Base-by-base conservation (phyloP, 2,797 vertebrate species). In the Sebastolobus altivelis region DNA sequence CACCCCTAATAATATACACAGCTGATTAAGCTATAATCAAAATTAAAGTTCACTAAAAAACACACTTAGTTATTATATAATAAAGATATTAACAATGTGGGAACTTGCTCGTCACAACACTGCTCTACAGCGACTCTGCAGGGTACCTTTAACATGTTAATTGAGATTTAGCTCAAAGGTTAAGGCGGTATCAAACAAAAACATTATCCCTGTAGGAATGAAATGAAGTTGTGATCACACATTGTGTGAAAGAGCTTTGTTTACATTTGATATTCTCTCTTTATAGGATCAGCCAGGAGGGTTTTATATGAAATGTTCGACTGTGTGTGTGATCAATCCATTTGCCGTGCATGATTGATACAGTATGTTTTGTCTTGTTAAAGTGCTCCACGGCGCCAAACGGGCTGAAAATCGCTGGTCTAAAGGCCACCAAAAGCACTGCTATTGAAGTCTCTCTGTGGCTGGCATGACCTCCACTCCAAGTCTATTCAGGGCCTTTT, bases 401-500 rank as follows among this genome's bases (percentile, higher is more conserved):
- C 83, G 43, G 71, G 82, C 88, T 83, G 75, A 71, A 86, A 84
- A 86, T 88, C 55, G 68, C 63, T 65, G 76, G 77, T 84, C 84
- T 84, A 73, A 81, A 84, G 82, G 89, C 91, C 84, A 88, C 76
- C 80, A 86, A 83, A 88, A 76, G 77, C 86, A 70, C 33, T 70
- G 77, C 83, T 68, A 72, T 79, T 89, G 85, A 93, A 84, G 85
- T 84, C 72, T 88, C 65, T 72, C 54, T 29, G 81, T 18, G 87
- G 79, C 88, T 93, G 93, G 89, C 91, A 87, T 93, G 92, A 94
- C 90, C 93, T 90, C 90, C 87, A 83, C 92, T 94, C 89, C 88
- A 89, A 88, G 87, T 85, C 85, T 88, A 90, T 90, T 89, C 87
- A 87, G 68, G 80, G 87, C 84, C 89, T 83, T 94, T 92, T 93